Conservation (phyloP, 2,888 invertebrate genomes). For the Baronia brevicornis region DNA sequence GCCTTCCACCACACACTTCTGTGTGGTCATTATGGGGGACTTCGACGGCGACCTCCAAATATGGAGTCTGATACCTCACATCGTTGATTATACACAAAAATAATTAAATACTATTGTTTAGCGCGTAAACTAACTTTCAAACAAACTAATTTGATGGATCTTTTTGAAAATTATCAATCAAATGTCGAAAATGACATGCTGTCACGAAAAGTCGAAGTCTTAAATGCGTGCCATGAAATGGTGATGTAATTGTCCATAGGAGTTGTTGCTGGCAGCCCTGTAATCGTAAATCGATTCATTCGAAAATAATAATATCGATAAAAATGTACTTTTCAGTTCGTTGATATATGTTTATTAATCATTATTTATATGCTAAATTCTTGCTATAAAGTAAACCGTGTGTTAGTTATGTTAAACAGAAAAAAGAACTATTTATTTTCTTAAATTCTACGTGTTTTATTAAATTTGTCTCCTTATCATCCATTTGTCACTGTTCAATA, state of each 20-base stretch:
- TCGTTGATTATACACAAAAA: slow-evolving; percentile 43
- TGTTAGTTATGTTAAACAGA: no score
- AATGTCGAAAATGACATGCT: slow-evolving; percentile 76
- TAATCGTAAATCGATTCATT: slow-evolving; percentile 7
- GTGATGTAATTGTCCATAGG: slow-evolving; percentile 64
- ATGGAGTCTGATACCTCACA: slow-evolving; percentile 58
- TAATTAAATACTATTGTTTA: slow-evolving; percentile 60
- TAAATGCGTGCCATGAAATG: slow-evolving; percentile 71
- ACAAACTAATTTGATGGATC: slow-evolving; percentile 74
- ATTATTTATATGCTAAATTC: no score
- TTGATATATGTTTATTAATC: not conserved
- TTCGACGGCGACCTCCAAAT: slow-evolving; percentile 42
- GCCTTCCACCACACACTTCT: slow-evolving; percentile 70
- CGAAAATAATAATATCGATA: slow-evolving; percentile 3
- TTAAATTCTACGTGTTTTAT: no score
- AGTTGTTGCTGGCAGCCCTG: slow-evolving; percentile 46
- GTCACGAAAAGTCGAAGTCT: slow-evolving; percentile 73
- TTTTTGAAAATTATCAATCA: slow-evolving; percentile 75
- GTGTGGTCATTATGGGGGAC: slow-evolving; percentile 57
- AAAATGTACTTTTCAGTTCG: not conserved
- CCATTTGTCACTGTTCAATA: no score
- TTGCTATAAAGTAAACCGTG: no score
- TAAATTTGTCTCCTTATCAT: no score
- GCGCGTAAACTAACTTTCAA: slow-evolving; percentile 72
- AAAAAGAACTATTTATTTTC: no score